Conservation (phyloP, 2,113 vertebrate genomes). For the Nesogale talazaci region DNA sequence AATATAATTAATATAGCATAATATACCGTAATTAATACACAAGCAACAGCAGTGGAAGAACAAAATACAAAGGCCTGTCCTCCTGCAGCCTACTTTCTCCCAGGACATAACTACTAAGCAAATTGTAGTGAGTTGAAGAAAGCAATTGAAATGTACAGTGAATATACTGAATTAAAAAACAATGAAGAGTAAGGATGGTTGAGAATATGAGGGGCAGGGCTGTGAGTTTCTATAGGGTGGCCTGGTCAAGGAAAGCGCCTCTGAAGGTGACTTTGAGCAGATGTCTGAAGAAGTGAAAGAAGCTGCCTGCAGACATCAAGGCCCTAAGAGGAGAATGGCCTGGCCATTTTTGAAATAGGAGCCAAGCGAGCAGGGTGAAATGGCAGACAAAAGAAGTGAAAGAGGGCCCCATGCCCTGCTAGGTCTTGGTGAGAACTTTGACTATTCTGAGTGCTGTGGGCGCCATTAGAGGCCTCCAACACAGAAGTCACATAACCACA, state of each 20-base stretch:
- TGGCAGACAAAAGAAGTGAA: neutral
- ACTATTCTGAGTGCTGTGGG: neutral
- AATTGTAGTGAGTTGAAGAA: too few relatives aligned
- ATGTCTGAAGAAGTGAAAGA: neutral
- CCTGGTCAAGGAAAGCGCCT: neutral
- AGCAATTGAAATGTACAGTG: too few relatives aligned
- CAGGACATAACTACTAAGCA: neutral
- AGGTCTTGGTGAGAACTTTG: neutral
- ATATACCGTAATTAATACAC: neutral
- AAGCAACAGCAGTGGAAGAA: neutral
- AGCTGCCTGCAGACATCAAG: neutral
- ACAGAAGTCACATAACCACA: neutral
- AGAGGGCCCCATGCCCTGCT: neutral
- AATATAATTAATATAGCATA: too few relatives aligned
- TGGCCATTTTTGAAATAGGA: neutral
- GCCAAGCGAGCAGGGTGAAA: neutral
- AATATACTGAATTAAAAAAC: neutral
- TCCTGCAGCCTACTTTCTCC: neutral
- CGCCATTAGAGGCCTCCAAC: neutral
- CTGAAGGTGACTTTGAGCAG: neutral
- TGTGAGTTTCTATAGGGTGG: neutral
- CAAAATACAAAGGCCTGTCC: neutral
- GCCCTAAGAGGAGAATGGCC: neutral
- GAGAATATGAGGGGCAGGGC: neutral
- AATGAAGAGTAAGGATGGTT: neutral